Conservation (phyloP, 1,140 invertebrate genomes). For the roundworm (Caenorhabditis elegans) region DNA sequence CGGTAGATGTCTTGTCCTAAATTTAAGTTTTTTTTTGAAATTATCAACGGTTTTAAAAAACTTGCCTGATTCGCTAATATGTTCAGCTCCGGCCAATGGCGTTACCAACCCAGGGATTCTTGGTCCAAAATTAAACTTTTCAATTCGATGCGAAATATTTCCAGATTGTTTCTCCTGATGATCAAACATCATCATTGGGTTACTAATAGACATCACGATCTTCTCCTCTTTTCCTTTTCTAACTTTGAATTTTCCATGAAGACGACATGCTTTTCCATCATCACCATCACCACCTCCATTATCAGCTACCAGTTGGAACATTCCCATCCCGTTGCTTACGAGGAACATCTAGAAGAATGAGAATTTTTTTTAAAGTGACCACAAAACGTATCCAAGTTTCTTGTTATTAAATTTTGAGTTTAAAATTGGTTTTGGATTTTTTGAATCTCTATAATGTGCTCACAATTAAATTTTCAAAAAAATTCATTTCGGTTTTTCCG, state of each 20-base stretch:
- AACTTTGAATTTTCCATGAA: conserved; percentile 58
- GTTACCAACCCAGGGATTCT: conserved; percentile 62
- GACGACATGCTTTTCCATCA: conserved; percentile 56
- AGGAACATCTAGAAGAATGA: conserved; percentile 51
- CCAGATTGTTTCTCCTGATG: conserved; percentile 42
- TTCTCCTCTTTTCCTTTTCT: conserved; percentile 58
- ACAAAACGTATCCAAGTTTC: no score
- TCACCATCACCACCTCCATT: conserved; percentile 29
- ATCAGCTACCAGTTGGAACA: conserved; percentile 61
- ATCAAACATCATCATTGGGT: conserved; percentile 50
- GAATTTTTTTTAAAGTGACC: no score
- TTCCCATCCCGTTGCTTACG: conserved; percentile 62
- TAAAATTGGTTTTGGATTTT: no score
- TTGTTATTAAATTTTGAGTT: no score
- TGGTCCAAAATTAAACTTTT: conserved; percentile 61
- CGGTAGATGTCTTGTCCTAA: conserved; percentile 42
- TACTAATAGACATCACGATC: conserved; percentile 55
- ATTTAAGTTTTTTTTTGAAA: background rate
- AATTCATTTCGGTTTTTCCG: no score
- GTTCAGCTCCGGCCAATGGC: conserved; percentile 60
- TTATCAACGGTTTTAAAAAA: conserved; percentile 1
- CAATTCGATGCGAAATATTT: conserved; percentile 65
- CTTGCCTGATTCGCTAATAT: conserved; percentile 57
- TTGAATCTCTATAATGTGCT: no score
- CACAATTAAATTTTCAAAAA: no score